Percentiles rank a stretch among this genome's conserved stretches.
Conservation (phyloP, 2,888 invertebrate genomes). For the Pediacus dermestoides region DNA sequence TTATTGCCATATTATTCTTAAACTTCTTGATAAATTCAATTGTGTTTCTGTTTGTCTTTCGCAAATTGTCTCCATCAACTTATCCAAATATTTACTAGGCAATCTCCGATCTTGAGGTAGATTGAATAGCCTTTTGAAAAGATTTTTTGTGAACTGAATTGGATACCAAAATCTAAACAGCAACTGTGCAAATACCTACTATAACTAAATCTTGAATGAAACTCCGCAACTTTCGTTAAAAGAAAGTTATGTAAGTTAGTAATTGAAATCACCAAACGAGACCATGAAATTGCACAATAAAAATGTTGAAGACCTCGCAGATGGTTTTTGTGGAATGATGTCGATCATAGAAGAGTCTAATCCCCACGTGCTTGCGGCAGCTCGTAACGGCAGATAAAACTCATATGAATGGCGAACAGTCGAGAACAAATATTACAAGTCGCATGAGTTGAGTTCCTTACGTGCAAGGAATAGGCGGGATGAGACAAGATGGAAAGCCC, state of each 20-base stretch:
- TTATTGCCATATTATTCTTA: slow-evolving; percentile 31
- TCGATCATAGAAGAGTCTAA: slow-evolving; percentile 28
- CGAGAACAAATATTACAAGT: slow-evolving; percentile 51
- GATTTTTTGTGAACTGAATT: too few relatives aligned
- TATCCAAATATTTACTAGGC: too few relatives aligned
- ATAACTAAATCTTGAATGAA: slow-evolving; percentile 1
- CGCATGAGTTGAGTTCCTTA: slow-evolving; percentile 51
- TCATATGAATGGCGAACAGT: slow-evolving; percentile 49
- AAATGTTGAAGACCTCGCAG: slow-evolving; percentile 22
- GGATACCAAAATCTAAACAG: too few relatives aligned
- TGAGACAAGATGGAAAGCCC: slow-evolving; percentile 63
- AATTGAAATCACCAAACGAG: slow-evolving; percentile 1
- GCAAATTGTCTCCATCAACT: too few relatives aligned
- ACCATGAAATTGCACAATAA: slow-evolving; percentile 1
- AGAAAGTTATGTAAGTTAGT: too few relatives aligned
- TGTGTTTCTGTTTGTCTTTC: slow-evolving; percentile 26
- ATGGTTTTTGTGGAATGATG: slow-evolving; percentile 30
- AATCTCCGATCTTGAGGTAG: too few relatives aligned
- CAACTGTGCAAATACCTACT: too few relatives aligned
- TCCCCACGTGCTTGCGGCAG: slow-evolving; percentile 47
- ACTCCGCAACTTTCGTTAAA: too few relatives aligned
- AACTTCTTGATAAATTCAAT: slow-evolving; percentile 31
- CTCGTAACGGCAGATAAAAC: slow-evolving; percentile 46
- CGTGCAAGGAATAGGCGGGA: slow-evolving; percentile 51
- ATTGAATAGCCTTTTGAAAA: too few relatives aligned